A percentile compares a stretch with the other conserved stretches of the same genome.
phyloP scores from a whole-genome alignment of 1,140 invertebrate genomes.

The Arion vulgaris region DNA sequence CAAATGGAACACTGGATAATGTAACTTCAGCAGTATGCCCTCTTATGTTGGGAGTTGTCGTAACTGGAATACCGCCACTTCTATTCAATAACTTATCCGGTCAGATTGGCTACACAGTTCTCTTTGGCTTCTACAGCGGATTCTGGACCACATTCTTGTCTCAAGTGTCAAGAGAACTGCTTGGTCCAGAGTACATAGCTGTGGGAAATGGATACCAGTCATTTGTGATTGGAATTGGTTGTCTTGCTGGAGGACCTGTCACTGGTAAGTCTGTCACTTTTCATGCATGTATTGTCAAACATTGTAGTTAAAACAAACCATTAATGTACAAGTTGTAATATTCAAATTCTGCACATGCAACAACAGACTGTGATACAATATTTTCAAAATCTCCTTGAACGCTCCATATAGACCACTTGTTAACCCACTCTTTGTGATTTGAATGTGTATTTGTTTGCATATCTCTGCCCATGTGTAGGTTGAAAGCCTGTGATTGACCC shows the following conservation, averaged over 20 bases:
- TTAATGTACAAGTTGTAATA: not conserved
- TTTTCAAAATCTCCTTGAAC: too few species aligned
- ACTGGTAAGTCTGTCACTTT: slow-evolving; percentile 56
- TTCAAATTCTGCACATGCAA: too few species aligned
- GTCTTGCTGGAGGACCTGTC: slow-evolving; percentile 61
- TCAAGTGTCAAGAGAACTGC: slow-evolving; percentile 62
- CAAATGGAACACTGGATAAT: slow-evolving; percentile 63
- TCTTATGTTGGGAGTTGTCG: slow-evolving; percentile 60
- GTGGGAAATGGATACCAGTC: slow-evolving; percentile 67
- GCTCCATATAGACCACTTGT: too few species aligned
- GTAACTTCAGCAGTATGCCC: slow-evolving; percentile 65
- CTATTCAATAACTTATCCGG: slow-evolving; percentile 66
- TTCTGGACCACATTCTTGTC: slow-evolving; percentile 70
- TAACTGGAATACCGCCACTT: slow-evolving; percentile 64
- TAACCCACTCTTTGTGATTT: too few species aligned
- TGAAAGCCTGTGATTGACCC: too few species aligned
- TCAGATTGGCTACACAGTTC: slow-evolving; percentile 66
- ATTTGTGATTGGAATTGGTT: slow-evolving; percentile 66
- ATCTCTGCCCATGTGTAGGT: too few species aligned
- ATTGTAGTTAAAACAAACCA: not conserved
- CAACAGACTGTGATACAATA: too few species aligned
- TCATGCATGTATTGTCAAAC: not conserved
- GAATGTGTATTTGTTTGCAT: too few species aligned
- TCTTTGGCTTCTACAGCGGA: slow-evolving; percentile 69
- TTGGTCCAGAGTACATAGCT: slow-evolving; percentile 67